Evolutionary conservation across 2,113 vertebrate species (phyloP).

Genomic region (Thunnus thynnus): DNA sequence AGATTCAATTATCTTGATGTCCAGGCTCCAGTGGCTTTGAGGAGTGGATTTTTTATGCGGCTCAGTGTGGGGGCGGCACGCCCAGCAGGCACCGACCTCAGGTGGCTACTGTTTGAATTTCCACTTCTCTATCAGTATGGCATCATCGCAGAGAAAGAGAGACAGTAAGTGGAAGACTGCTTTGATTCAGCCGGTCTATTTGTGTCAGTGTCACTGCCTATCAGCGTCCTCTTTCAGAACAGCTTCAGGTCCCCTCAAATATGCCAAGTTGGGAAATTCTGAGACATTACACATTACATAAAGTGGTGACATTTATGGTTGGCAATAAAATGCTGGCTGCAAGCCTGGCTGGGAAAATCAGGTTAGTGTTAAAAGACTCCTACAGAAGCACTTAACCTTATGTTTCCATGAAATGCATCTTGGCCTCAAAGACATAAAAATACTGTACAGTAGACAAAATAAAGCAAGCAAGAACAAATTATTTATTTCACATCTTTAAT

Average conservation of each 20-base stretch:
- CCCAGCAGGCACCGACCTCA: conserved; percentile 36
- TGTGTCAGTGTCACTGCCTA: neutral
- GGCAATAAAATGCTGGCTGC: conserved; percentile 6
- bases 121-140: conserved; percentile 65
- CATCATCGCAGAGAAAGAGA: conserved; percentile 45
- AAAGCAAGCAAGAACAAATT: no score
- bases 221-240: neutral
- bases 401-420: neutral
- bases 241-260: neutral
- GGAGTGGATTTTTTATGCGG: conserved; percentile 41
- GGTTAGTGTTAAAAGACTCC: conserved; percentile 26
- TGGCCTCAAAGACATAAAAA: neutral
- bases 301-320: conserved; percentile 33
- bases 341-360: neutral
- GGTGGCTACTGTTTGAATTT: conserved; percentile 65
- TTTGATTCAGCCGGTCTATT: conserved; percentile 48
- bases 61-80: conserved; percentile 39
- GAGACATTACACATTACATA: conserved; percentile 16
- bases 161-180: conserved; percentile 9
- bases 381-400: conserved; percentile 23
- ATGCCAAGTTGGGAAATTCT: conserved; percentile 10
- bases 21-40: conserved; percentile 37
- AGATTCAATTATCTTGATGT: conserved; percentile 32
- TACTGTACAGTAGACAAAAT: neutral
- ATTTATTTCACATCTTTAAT: no score